Evolutionary conservation across 2,797 vertebrate genomes (phyloP).

Genomic region (Muscicapa striata): DNA sequence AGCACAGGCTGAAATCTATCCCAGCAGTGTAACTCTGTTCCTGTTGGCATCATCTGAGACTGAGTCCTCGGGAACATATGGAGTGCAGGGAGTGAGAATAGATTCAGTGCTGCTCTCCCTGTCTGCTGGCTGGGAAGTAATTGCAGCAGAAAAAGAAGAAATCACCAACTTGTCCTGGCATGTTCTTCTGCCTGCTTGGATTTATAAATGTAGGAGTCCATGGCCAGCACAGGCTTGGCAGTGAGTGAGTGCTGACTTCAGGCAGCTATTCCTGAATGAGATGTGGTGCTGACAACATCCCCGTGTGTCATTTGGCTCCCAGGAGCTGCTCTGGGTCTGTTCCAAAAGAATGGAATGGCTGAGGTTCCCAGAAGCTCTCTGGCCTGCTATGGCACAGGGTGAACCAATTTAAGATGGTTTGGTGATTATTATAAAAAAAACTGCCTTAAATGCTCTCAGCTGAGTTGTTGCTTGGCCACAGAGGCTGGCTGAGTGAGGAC

Average conservation of each 20-base stretch:
- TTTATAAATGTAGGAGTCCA: neutral
- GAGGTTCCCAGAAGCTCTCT: neutral
- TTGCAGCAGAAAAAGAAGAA: slow-evolving; percentile 34
- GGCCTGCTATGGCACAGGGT: neutral
- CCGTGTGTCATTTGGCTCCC: neutral
- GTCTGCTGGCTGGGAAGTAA: slow-evolving; percentile 45
- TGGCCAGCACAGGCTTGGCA: slow-evolving; percentile 25
- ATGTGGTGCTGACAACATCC: neutral
- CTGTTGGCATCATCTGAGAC: neutral
- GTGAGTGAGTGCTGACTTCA: neutral
- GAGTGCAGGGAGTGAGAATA: slow-evolving; percentile 37
- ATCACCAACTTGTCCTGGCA: slow-evolving; percentile 46
- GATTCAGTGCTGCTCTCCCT: slow-evolving; percentile 23
- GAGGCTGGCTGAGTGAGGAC: too few species aligned
- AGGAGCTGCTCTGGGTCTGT: neutral
- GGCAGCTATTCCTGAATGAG: neutral
- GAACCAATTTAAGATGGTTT: neutral
- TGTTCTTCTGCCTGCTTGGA: slow-evolving; percentile 23
- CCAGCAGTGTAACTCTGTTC: neutral
- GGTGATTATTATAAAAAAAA: neutral
- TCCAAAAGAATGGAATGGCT: neutral
- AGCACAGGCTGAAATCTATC: neutral
- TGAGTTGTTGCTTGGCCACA: neutral
- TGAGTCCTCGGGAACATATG: slow-evolving; percentile 25
- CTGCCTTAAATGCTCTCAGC: neutral